Evolutionary conservation across 64 coral and sea anemone genomes (phyloP), one percentile per base, ranked within the genome.

Genomic region (Montipora efflorescens): DNA sequence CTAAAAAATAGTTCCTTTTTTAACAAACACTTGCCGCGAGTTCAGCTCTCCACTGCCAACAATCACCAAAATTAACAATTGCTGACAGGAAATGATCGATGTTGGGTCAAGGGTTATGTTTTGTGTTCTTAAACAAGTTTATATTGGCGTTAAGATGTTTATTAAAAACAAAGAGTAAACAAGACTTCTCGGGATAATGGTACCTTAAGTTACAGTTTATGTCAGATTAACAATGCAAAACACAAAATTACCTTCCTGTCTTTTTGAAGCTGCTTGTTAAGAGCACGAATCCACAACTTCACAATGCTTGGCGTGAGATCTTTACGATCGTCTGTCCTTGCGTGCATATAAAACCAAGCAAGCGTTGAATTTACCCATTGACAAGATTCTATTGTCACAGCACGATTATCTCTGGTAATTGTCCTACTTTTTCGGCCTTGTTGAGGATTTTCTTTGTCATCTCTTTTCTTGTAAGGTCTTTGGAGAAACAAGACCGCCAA

Each of bases 301-400:
- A 98, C 74, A 22, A 98, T 76, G 47, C 89, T 73, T 2, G 96
- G 93, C 2, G 93, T 92, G 14, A 76, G 87, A 76, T 87, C 82
- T 62, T 62, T 45, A 3, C 77, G 18, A 7, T 49, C 47, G 18
- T 78, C 50, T 5, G 59, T 57, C 7, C 53, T 57, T 11, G 96
- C 91, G 57, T 98, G 93, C 8, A 83, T 79, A 47, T 92, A 98
- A 45, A 98, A 76, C 96, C 96, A 98, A 1, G 89, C 84, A 7
- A 94, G 20, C 50, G 83, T 94, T 8, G 92, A 98, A 28, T 98
- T 98, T 25, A 98, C 7, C 96, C 96, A 98, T 81, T 92, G 77
- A 81, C 96, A 98, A 1, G 96, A 70, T 74, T 98, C 96, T 49
- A 90, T 91, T 47, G 93, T 95, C 48, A 95, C 89, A 43, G 85